Base-by-base conservation (phyloP, 2,797 vertebrate species). In the Anguilla obscura region DNA sequence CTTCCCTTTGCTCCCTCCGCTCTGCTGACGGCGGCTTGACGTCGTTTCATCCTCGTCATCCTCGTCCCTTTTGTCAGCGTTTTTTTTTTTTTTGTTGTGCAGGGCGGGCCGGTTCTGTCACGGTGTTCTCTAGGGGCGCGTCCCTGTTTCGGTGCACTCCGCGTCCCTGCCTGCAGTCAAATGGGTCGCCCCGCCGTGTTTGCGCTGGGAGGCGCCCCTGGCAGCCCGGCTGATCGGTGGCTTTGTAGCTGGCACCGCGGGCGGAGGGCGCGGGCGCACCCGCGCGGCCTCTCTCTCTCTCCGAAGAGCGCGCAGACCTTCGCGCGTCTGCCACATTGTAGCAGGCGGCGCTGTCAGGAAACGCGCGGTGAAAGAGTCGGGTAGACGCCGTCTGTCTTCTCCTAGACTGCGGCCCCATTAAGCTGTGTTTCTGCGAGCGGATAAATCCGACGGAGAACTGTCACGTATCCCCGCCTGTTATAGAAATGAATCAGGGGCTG, bases 111-210 rank as follows among this genome's bases (percentile, higher is more conserved):
- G 30, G 36, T 54, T 82, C 9, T 45, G 9, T 79, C 3, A 1
- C 80, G 10, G 79, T 52, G 56, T 71, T 60, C 87, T 69, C 87
- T 18, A 14, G 83, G 63, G 87, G 63, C 12, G 84, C 30, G 63
- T 54, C 69, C 84, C 45, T 48, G 76, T 88, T 88, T 86, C 24
- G 27, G 27, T n/a, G 27, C 48, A 56, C 21, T 76, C 0, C 5
- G 16, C 76, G 24, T 18, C 18, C 66, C 9, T 56, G 21, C 69
- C 52, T 54, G 40, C 56, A 50, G 71, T 88, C 71, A 82, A 48
- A 33, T 86, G 84, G 84, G 50, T 66, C 88, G 82, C 45, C 10
- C 10, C 50, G 18, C 40, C n/a, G n/a, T n/a, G 54, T 58, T 60
- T 18, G 45, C 24, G 40, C 82, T 52, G 27, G 18, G 14, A 66